Conservation (phyloP, 2,888 invertebrate genomes). For the Labia minor region DNA sequence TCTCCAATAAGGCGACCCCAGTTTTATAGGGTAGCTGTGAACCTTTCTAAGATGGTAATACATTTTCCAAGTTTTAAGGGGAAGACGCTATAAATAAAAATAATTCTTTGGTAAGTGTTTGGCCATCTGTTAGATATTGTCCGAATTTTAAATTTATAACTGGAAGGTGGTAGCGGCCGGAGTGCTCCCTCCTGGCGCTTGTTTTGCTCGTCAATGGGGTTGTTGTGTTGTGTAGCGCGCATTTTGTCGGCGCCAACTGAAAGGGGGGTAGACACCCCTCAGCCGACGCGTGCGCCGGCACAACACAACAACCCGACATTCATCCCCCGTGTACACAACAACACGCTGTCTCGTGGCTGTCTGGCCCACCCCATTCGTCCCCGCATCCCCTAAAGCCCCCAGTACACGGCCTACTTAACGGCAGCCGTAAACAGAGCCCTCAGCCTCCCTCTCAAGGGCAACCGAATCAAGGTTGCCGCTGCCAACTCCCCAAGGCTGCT, state of each 20-base stretch:
- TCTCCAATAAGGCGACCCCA: too few species aligned
- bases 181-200: neutral
- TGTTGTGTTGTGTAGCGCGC: constrained; percentile 13
- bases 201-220: neutral
- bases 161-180: too few species aligned
- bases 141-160: too few species aligned
- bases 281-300: neutral
- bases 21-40: too few species aligned
- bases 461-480: neutral
- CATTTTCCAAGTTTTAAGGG: too few species aligned
- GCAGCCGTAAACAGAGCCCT: too few species aligned
- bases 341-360: constrained; percentile 7
- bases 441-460: neutral
- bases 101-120: too few species aligned
- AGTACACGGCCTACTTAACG: neutral
- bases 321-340: neutral
- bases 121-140: too few species aligned
- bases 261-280: neutral
- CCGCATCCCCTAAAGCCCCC: too few species aligned
- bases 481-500: too few species aligned
- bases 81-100: too few species aligned
- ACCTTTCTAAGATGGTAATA: too few species aligned
- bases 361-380: neutral
- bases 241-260: neutral
- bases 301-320: neutral